Evolutionary conservation across 2,888 invertebrate species (phyloP).

Genomic region (Thymelicus sylvestris): DNA sequence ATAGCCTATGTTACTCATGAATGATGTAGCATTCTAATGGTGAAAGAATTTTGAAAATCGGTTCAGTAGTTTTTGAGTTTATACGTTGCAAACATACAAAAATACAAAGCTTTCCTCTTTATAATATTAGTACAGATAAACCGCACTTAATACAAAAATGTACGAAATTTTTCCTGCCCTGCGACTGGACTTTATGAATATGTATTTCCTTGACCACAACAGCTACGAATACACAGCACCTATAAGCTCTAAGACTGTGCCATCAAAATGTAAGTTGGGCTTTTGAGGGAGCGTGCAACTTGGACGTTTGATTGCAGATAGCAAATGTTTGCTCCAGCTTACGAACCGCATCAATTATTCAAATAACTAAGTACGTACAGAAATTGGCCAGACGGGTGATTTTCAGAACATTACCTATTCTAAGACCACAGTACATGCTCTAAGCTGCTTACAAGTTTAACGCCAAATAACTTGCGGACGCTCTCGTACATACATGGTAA

Average conservation of each 20-base stretch:
- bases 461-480: conserved; percentile 66
- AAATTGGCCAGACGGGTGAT: conserved; percentile 70
- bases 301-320: conserved; percentile 77
- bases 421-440: conserved; percentile 52
- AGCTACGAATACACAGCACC: background rate
- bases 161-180: too few species aligned
- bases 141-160: too few species aligned
- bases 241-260: conserved; percentile 22
- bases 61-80: too few species aligned
- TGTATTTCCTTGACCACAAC: background rate
- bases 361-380: conserved; percentile 69
- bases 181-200: too few species aligned
- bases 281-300: conserved; percentile 54
- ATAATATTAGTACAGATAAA: too few species aligned
- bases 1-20: too few species aligned
- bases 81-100: too few species aligned
- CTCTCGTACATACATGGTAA: conserved; percentile 46
- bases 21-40: too few species aligned
- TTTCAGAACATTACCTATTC: conserved; percentile 67
- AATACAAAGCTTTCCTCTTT: too few species aligned
- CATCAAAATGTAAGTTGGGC: conserved; percentile 41
- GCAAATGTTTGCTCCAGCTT: conserved; percentile 77
- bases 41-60: too few species aligned
- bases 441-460: conserved; percentile 79
- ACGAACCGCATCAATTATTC: conserved; percentile 78